These are phyloP conservation scores for Psittacara wagleri DNA, from an alignment of 2,113 vertebrate genomes.

Conservation along the genomic window DNA sequence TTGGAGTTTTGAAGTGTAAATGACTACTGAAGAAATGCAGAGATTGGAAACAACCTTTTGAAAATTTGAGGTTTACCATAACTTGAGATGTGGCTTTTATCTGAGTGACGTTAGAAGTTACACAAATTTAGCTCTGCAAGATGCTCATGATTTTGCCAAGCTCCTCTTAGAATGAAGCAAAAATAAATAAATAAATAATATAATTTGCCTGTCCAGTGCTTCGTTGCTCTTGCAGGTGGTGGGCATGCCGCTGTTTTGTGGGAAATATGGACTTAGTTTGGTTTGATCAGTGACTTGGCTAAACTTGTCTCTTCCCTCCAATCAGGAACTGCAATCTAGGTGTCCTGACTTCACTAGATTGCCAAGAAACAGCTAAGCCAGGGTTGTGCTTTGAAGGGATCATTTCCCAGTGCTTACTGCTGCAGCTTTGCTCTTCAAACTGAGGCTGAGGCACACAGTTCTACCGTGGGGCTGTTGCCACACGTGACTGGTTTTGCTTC, in stretches of 20 bases:
- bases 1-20: background rate
- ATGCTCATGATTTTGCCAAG: background rate
- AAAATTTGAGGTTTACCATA: background rate
- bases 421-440: background rate
- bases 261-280: background rate
- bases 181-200: background rate
- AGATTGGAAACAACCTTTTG: background rate
- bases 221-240: background rate
- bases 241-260: background rate
- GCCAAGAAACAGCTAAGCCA: background rate
- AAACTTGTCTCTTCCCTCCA: background rate
- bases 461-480: fast-evolving
- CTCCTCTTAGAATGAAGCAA: background rate
- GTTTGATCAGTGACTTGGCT: background rate
- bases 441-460: background rate
- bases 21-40: background rate
- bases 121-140: background rate
- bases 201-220: background rate
- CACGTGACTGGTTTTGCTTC: background rate
- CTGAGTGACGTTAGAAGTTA: background rate
- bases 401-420: fast-evolving
- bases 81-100: background rate
- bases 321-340: background rate
- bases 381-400: background rate
- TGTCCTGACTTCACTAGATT: background rate